A percentile compares a stretch with the other conserved stretches of the same genome.
These are phyloP conservation scores for Poecilia picta DNA, from an alignment of 2,797 vertebrate species.

Conservation along the genomic window DNA sequence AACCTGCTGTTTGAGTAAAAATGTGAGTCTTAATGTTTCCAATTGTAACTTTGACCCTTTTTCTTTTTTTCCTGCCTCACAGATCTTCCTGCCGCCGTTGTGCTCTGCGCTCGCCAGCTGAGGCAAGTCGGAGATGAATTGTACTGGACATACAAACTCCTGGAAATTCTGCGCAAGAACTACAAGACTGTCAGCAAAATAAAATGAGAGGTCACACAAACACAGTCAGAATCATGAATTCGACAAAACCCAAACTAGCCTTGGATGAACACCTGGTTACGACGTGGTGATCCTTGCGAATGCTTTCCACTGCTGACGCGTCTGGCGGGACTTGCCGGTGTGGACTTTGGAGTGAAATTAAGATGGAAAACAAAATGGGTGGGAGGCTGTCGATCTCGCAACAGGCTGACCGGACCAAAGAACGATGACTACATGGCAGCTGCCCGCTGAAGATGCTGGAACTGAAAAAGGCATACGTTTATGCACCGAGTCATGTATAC, in stretches of 20 bases:
- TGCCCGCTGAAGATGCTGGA: neutral
- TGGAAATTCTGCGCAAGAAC: constrained; percentile 71
- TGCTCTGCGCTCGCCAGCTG: constrained; percentile 64
- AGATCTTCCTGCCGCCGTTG: constrained; percentile 45
- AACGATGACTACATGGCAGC: constrained; percentile 1
- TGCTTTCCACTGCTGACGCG: constrained; percentile 15
- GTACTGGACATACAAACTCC: constrained; percentile 74
- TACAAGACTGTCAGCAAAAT: constrained; percentile 51
- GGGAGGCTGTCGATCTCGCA: neutral
- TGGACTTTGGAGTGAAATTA: constrained; percentile 14
- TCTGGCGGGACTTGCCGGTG: neutral
- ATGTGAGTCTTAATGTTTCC: neutral
- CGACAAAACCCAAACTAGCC: neutral
- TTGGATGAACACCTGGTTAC: constrained; percentile 3
- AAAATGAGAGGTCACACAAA: constrained; percentile 39
- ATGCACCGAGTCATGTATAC: neutral
- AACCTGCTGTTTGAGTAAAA: neutral
- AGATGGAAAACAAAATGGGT: neutral
- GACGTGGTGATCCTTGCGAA: neutral
- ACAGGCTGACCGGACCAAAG: neutral
- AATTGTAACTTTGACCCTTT: neutral
- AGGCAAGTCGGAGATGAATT: constrained; percentile 72
- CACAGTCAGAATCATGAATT: neutral
- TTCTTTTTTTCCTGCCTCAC: neutral
- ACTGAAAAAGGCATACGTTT: neutral